Evolutionary conservation across 2,797 vertebrate species (phyloP), one percentile per base, ranked within the genome.

Genomic region (Ciconia nigra): DNA sequence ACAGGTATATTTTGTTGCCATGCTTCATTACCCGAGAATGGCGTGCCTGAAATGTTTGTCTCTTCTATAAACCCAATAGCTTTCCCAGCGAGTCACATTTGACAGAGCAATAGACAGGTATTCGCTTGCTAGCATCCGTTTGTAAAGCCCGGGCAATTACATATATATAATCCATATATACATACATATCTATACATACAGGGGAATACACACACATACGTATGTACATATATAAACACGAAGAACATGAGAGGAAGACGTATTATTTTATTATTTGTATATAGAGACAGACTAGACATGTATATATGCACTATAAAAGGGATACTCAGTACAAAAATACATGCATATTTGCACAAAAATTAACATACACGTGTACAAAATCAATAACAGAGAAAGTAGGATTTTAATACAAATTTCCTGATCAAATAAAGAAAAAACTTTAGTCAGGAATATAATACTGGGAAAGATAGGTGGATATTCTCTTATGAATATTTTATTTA

Each of bases 11-110:
- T 99, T 99, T 99, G 98, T 98, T 98, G 99, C 98, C 99, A 99
- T 99, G 99, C 99, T 99, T 99, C 99, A 99, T 99, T 99, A 99
- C 99, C 99, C 98, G 98, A 98, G 99, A 99, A 99, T 99, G 98
- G 99, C 98, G 98, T 98, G 98, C 98, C 99, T 99, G 99, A 99
- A 99, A 99, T 99, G 99, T 99, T 99, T 99, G 99, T 99, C 99
- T 99, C 99, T 98, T 98, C 99, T 98, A 93, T 97, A 98, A 98
- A 98, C 98, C 97, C 98, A 97, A 96, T 97, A 97, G 97, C 98
- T 98, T 97, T 98, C 97, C 98, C 93, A 97, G 97, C 10, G 85
- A 97, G 97, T 98, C 98, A 96, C 97, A 97, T 98, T 96, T 98
- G 98, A 98, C 98, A 98, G 97, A 97, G 98, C 98, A 97, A 97